Conservation (phyloP, 2,888 invertebrate genomes). For the Priocnemis perturbator region DNA sequence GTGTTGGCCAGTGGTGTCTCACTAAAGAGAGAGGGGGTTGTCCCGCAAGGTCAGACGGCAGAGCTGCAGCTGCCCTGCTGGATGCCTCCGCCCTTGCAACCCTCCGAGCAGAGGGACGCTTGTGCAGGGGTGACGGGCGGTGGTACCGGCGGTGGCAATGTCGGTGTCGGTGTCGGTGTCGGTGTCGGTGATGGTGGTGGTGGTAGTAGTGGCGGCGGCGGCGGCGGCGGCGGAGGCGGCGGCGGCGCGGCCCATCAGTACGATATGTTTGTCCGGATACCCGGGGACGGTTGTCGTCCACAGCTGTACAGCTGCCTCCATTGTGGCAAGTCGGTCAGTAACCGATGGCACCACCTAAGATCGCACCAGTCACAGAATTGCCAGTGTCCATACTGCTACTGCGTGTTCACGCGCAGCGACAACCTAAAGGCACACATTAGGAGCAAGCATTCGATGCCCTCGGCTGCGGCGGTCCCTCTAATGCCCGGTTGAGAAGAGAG, state of each 20-base stretch:
- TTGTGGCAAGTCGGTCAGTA: conserved; percentile 82
- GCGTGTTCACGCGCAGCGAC: conserved; percentile 81
- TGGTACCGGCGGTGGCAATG: conserved; percentile 37
- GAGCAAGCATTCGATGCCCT: conserved; percentile 77
- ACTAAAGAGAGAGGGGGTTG: conserved; percentile 69
- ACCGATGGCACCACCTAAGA: conserved; percentile 83
- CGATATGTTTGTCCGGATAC: conserved; percentile 65
- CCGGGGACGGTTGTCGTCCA: conserved; percentile 57
- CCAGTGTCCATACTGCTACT: conserved; percentile 80
- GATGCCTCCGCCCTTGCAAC: conserved; percentile 59
- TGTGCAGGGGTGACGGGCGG: conserved; percentile 51
- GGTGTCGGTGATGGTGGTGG: conserved; percentile 40
- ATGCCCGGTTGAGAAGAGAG: neutral
- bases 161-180: conserved; percentile 21
- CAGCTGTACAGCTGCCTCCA: conserved; percentile 79
- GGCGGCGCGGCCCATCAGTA: conserved; percentile 52
- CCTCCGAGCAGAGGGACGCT: conserved; percentile 57
- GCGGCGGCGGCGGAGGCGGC: conserved; percentile 30
- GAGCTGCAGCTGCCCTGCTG: conserved; percentile 67
- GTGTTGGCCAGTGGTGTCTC: conserved; percentile 72
- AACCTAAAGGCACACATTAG: conserved; percentile 82
- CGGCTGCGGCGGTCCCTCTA: neutral
- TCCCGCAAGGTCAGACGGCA: conserved; percentile 61
- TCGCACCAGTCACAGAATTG: conserved; percentile 81
- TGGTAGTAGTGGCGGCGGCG: conserved; percentile 40